Percentiles rank a stretch among this genome's conserved stretches.
Conservation (phyloP, 2,797 vertebrate species). For the Sphaeramia orbicularis region DNA sequence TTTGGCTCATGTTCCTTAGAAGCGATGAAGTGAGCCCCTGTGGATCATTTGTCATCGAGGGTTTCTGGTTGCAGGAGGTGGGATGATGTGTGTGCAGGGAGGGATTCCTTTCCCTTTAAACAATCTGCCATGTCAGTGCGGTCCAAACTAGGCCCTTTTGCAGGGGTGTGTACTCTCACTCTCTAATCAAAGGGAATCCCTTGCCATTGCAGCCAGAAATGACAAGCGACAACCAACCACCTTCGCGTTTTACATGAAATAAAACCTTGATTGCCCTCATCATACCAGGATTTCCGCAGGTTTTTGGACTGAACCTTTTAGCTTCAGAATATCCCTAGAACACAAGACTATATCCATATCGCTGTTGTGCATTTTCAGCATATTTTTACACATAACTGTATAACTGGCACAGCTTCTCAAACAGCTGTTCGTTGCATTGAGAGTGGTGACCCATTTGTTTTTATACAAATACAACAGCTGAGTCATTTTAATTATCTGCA, state of each 20-base stretch:
- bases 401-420: neutral
- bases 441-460: constrained; percentile 22
- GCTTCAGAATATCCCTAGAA: neutral
- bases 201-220: constrained; percentile 48
- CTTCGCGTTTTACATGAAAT: constrained; percentile 3
- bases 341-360: neutral
- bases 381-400: neutral
- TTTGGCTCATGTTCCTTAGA: constrained; percentile 27
- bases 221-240: constrained; percentile 11
- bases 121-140: constrained; percentile 77
- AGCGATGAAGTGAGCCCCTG: constrained; percentile 8
- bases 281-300: too few species aligned
- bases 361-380: neutral
- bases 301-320: too few species aligned
- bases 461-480: neutral
- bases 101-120: constrained; percentile 76
- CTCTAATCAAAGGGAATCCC: constrained; percentile 75
- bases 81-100: constrained; percentile 57
- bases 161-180: constrained; percentile 68
- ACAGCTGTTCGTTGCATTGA: neutral
- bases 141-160: constrained; percentile 66
- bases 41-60: constrained; percentile 52
- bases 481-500: constrained; percentile 18
- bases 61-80: constrained; percentile 72
- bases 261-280: too few species aligned